A percentile compares a stretch with the other conserved stretches of the same genome.
phyloP scores from a whole-genome alignment of 2,113 vertebrate genomes.

The Indicator maculatus region DNA sequence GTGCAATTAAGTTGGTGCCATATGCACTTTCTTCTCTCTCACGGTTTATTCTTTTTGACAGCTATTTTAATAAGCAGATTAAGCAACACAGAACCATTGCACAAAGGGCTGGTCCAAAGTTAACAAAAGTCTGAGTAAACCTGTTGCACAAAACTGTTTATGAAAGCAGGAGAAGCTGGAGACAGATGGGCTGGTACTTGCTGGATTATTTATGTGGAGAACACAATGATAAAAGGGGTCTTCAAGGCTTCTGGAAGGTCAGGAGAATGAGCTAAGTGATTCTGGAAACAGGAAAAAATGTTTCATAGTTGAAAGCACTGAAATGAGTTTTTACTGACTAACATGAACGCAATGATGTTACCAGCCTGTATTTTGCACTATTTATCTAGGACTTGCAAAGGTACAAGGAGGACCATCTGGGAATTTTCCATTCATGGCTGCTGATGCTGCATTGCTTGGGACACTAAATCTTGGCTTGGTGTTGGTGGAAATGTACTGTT shows the following conservation, averaged over 20 bases:
- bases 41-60: slow-evolving; percentile 36
- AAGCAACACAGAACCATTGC: slow-evolving; percentile 26
- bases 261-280: slow-evolving; percentile 33
- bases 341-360: not conserved
- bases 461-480: not conserved
- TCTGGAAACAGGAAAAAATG: slow-evolving; percentile 18
- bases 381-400: not conserved
- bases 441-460: not conserved
- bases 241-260: slow-evolving; percentile 23
- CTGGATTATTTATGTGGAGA: slow-evolving; percentile 6
- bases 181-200: not conserved
- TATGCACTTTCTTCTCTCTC: slow-evolving; percentile 34
- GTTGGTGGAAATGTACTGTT: not conserved
- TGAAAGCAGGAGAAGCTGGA: slow-evolving; percentile 28
- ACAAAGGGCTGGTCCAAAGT: not conserved
- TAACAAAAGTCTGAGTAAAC: slow-evolving; percentile 38
- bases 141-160: slow-evolving; percentile 55
- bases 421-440: not conserved
- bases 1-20: not conserved
- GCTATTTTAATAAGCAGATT: slow-evolving; percentile 48
- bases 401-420: not conserved
- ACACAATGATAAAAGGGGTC: slow-evolving; percentile 31
- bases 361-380: not conserved
- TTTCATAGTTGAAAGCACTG: not conserved
- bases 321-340: not conserved